phyloP scores from a whole-genome alignment of 2,888 invertebrate genomes.

The Sarcophaga subvicina region DNA sequence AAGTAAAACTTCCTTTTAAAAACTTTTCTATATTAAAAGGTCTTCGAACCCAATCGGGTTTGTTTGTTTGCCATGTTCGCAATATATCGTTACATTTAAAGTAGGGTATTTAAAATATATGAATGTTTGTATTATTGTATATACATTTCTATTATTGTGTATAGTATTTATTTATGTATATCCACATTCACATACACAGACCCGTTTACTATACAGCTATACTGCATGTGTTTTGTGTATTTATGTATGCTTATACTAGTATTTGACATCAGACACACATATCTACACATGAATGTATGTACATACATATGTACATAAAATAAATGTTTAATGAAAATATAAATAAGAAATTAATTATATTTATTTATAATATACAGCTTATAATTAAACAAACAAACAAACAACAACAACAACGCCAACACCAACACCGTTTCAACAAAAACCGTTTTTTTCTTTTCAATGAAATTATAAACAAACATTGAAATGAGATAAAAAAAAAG shows the following conservation, averaged over 20 bases:
- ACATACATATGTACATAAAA: slow-evolving; percentile 14
- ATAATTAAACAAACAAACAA: slow-evolving; percentile 57
- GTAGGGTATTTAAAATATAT: slow-evolving; percentile 43
- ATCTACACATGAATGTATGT: no score
- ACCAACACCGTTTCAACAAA: background rate
- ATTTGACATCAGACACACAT: slow-evolving; percentile 51
- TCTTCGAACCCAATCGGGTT: background rate
- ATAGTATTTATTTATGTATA: background rate
- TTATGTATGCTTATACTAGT: slow-evolving; percentile 13
- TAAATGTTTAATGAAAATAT: slow-evolving; percentile 65
- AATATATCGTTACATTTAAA: background rate
- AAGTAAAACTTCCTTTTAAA: no score
- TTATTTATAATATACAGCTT: slow-evolving; percentile 66
- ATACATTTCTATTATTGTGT: background rate
- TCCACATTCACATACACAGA: background rate
- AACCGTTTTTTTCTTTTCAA: slow-evolving; percentile 27
- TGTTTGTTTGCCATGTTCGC: background rate
- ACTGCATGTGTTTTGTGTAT: slow-evolving; percentile 7
- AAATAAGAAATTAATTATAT: slow-evolving; percentile 66
- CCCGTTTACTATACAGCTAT: background rate
- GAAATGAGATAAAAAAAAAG: slow-evolving; percentile 31
- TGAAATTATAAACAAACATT: slow-evolving; percentile 35
- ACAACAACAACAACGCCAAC: background rate
- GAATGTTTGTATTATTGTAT: background rate
- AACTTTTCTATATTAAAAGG: background rate